These are phyloP conservation scores for Dermochelys coriacea DNA, from an alignment of 2,797 vertebrate genomes.

Conservation along the genomic window DNA sequence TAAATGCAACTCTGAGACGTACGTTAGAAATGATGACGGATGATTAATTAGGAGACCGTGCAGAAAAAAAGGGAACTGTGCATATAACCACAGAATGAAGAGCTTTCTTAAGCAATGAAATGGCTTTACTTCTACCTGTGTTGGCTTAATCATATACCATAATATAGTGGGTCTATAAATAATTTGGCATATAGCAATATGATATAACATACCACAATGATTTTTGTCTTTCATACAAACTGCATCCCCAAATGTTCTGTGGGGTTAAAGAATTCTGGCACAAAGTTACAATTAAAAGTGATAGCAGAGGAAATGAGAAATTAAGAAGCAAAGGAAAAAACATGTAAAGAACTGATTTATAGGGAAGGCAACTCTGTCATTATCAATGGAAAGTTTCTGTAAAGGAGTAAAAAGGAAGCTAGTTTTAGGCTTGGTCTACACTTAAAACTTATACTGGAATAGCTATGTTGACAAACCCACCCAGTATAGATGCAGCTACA, in stretches of 20 bases:
- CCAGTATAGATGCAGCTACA: too few species aligned
- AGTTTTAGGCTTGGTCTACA: background rate
- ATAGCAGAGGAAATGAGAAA: background rate
- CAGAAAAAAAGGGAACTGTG: constrained; percentile 57
- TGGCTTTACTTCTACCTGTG: background rate
- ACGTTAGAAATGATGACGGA: constrained; percentile 30
- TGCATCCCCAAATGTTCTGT: background rate
- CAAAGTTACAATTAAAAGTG: background rate
- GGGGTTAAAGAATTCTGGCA: background rate
- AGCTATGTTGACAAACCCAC: too few species aligned
- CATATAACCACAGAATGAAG: background rate
- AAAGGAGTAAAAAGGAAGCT: background rate
- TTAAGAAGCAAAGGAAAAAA: background rate
- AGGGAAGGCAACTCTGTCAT: background rate
- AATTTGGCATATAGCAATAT: background rate
- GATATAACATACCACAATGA: background rate
- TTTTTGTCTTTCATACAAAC: background rate
- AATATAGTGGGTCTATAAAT: background rate
- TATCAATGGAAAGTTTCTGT: background rate
- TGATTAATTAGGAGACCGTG: background rate
- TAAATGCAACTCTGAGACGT: background rate
- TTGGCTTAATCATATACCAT: background rate
- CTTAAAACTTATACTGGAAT: too few species aligned
- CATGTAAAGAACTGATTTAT: background rate
- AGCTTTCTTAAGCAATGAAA: background rate